These are phyloP conservation scores for Ictalurus furcatus DNA, from an alignment of 2,113 vertebrate genomes.

Conservation along the genomic window DNA sequence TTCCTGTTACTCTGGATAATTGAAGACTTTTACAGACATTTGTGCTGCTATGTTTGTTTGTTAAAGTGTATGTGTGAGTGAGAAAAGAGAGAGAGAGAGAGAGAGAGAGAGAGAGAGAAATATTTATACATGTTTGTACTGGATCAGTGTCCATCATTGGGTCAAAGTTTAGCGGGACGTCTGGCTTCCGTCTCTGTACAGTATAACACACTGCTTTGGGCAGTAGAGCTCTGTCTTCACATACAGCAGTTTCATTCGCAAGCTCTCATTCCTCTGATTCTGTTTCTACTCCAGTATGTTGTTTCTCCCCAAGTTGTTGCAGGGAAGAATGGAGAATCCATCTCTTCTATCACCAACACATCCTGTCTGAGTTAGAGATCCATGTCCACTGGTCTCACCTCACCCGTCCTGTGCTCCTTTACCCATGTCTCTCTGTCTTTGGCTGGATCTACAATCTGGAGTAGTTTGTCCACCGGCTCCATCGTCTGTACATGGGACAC, in stretches of 20 bases:
- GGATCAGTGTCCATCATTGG: background rate
- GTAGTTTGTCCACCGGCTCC: constrained; percentile 94
- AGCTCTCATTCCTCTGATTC: background rate
- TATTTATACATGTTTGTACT: background rate
- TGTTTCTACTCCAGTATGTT: background rate
- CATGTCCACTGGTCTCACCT: constrained; percentile 91
- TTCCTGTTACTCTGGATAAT: background rate
- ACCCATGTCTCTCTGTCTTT: constrained; percentile 97
- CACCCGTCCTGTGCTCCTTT: constrained; percentile 91
- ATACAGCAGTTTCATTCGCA: background rate
- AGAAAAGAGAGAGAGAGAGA: background rate
- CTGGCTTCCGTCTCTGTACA: background rate
- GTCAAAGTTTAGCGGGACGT: background rate
- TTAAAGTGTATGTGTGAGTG: background rate
- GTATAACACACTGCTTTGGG: background rate
- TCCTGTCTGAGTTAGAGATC: constrained; percentile 78
- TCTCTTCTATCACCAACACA: background rate
- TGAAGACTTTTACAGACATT: background rate
- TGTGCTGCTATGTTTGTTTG: background rate
- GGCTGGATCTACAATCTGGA: constrained; percentile 89
- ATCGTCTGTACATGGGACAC: constrained; percentile 81
- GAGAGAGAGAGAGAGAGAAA: background rate
- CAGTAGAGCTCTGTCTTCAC: background rate
- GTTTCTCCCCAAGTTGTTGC: background rate
- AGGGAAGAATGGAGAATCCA: background rate